Evolutionary conservation across 2,888 invertebrate species (phyloP), one percentile per base, ranked within the genome.

Genomic region (Cremastinae sp.): DNA sequence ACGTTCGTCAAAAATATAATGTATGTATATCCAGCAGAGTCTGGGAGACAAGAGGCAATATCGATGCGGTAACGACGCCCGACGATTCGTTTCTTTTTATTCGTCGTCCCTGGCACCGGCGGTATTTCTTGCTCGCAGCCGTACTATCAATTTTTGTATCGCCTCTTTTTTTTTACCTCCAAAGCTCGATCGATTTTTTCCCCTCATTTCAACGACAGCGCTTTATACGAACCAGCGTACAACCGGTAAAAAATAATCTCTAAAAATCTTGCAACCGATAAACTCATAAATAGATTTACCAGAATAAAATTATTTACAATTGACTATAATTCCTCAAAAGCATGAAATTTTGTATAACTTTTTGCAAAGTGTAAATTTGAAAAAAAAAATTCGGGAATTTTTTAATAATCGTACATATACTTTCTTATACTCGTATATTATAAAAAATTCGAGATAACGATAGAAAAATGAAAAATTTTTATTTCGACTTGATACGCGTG

Each of bases 41-140:
- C 54, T 49, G 41, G 38, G 47, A 14, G 16, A 41, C 49, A 20
- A 16, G 61, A 20, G 34, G 28, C 28, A 28, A 28, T 9, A 53
- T 61, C 43, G 61, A 70, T 43, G 34, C 12, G 12, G 53, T 45
- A 68, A 56, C 36, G 18, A 49, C 18, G 47, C n/a, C 7, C 9
- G 41, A 36, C 47, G 38, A 71, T 38, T 56, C 22, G 54, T 64
- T 28, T 47, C 71, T 34, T 54, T 38, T 47, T 14, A 56, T 54
- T 62, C 20, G 38, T 62, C 62, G 62, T 38, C 45, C 54, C 53
- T 62, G 64, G 45, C 47, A 62, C 71, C 34, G 47, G 28, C 36
- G 45, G 28, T 47, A 53, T 28, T 41, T 9, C 14, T 53, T 53
- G 4, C 12, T 43, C 16, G 18, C 8, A 38, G 12, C 9, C 58